Evolutionary conservation across 35 echinoderm and acorn worm species (phyloP), one percentile per base, ranked within the genome.

Genomic region (Apostichopus californicus): DNA sequence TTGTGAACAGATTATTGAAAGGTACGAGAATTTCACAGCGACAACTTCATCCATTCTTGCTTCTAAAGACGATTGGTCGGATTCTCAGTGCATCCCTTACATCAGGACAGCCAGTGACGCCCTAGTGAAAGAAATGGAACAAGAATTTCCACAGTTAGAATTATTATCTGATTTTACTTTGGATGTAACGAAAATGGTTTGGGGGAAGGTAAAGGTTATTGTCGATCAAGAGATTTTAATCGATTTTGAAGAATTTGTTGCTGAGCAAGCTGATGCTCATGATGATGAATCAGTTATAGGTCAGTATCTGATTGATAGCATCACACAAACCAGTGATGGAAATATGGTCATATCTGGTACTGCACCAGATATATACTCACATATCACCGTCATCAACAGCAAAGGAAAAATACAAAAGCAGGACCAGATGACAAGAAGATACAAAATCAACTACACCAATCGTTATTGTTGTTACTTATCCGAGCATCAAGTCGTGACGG

Each of bases 21-120:
- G 80, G 18, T 83, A 25, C 55, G 80, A 83, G 28, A 83, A 83
- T 83, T 21, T 83, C 22, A 56, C 9, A 83, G 8, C 80, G 9
- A 83, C 80, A 54, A 56, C 55, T 25, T 83, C 80, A 9, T 25
- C 28, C 1, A 8, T 83, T 56, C 80, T 83, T 46, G 80, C 20
- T 54, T 46, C 80, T 3, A 83, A 34, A 52, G 52, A 83, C 55
- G 55, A 83, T 9, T 83, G 80, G 80, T 28, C 80, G 5, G 80
- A 34, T 20, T n/a, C 52, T 25, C 80, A 83, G 55, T 83, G 80
- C 25, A 46, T 54, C 52, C 80, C 80, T 46, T n/a, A 34, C 18
- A 83, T 83, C 52, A 24, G 20, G 9, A 17, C 26, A 8, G 80
- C 80, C 25, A 54, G 22, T 24, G 52, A 34, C 4, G 9, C 80